Conservation (phyloP, 2,797 vertebrate genomes). For the Chaetophractus vellerosus region DNA sequence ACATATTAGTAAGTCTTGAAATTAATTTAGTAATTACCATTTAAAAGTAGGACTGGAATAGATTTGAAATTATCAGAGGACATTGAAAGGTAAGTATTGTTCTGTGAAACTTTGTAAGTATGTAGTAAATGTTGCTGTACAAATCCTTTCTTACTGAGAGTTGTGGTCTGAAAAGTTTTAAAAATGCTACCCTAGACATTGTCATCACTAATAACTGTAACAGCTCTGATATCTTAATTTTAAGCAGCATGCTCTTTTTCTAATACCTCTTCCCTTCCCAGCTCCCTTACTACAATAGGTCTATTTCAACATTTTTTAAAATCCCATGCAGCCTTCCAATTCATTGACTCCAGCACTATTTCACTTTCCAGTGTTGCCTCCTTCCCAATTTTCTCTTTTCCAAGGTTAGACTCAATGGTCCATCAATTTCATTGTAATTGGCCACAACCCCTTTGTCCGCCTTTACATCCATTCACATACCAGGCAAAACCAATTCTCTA, state of each 20-base stretch:
- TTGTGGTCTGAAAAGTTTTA: neutral
- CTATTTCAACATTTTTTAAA: neutral
- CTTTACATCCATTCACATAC: neutral
- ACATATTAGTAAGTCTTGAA: neutral
- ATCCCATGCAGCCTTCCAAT: neutral
- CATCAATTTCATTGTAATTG: neutral
- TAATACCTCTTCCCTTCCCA: neutral
- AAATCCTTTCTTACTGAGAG: neutral
- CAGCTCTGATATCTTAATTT: neutral
- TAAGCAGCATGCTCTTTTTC: neutral
- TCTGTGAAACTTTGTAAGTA: neutral
- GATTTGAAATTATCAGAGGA: conserved; percentile 6
- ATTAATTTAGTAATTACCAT: neutral
- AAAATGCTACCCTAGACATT: neutral
- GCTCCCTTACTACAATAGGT: neutral
- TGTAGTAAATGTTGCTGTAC: neutral
- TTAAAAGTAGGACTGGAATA: neutral
- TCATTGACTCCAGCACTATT: neutral
- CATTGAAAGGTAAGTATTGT: neutral
- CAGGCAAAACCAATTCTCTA: neutral
- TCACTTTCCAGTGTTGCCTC: neutral
- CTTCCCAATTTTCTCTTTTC: neutral
- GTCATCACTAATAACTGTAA: neutral
- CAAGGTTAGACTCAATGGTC: neutral
- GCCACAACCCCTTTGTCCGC: neutral